Evolutionary conservation across 2,888 invertebrate species (phyloP), one percentile per base, ranked within the genome.

Genomic region (Acronicta alni): DNA sequence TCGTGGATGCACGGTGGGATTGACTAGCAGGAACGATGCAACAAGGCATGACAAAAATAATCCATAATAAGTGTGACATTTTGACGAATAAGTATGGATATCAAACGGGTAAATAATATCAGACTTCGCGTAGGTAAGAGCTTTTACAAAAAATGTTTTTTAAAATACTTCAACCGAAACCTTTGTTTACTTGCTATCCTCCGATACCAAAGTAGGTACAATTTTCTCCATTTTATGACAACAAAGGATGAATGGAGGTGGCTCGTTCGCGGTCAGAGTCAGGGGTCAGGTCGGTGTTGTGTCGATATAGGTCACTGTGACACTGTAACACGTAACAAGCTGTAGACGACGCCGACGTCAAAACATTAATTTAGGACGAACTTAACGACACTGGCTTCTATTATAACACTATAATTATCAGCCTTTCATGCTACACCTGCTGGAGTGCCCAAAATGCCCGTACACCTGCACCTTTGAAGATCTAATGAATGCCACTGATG

Each of bases 361-460:
- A 71, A 69, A 61, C 54, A 61, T 72, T 75, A 72, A 81, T 80
- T 76, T 64, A 68, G 30, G 63, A 71, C 51, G 45, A 72, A 68
- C 62, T 58, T 73, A 63, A 70, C 65, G 57, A 76, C 57, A 79
- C 74, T 72, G 70, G 69, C 67, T 63, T 72, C 75, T 67, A 80
- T 81, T 79, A 80, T 69, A 53, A 71, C 72, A 75, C 68, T 66
- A n/a, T 68, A 72, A 75, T 82, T 79, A 79, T 54, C 41, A 56
- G 18, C 30, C 39, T 54, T 55, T 54, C 26, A 41, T 9, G n/a
- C n/a, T n/a, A n/a, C n/a, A n/a, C n/a, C n/a, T n/a, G n/a, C n/a
- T n/a, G n/a, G n/a, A n/a, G n/a, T n/a, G n/a, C n/a, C n/a, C n/a
- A n/a, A n/a, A n/a, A n/a, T n/a, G n/a, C n/a, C n/a, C n/a, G n/a